Conservation (phyloP, 2,797 vertebrate species). For the Hoplostethus mediterraneus region DNA sequence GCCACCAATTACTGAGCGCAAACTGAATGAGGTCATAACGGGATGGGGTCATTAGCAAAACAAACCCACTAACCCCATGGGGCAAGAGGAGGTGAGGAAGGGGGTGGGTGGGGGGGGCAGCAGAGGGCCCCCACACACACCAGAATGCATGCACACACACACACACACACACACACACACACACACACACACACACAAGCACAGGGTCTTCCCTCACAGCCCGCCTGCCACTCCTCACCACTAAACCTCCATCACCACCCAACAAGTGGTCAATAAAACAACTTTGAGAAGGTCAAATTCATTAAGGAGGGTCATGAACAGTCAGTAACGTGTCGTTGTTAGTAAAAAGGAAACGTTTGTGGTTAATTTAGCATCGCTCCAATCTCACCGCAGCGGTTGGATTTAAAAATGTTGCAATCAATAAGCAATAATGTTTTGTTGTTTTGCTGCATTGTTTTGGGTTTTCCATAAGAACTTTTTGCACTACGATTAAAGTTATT, state of each 20-base stretch:
- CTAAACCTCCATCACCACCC: background rate
- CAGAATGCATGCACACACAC: background rate
- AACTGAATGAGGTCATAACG: conserved; percentile 80
- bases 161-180: conserved; percentile 11
- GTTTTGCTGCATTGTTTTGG: too few relatives aligned
- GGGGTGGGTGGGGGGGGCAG: background rate
- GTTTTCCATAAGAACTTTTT: too few relatives aligned
- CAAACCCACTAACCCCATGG: conserved; percentile 70
- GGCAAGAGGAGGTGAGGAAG: conserved; percentile 32
- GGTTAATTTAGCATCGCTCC: too few relatives aligned
- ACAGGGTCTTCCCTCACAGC: background rate
- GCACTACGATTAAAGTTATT: too few relatives aligned
- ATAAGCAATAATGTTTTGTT: too few relatives aligned
- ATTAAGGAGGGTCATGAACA: background rate
- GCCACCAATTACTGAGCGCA: conserved; percentile 77
- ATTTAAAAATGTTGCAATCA: too few relatives aligned
- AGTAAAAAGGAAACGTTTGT: too few relatives aligned
- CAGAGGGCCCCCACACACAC: background rate
- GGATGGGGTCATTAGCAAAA: conserved; percentile 82
- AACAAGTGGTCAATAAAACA: conserved; percentile 18
- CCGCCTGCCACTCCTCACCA: background rate
- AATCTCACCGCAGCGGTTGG: too few relatives aligned
- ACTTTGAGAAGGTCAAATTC: background rate
- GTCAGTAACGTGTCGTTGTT: background rate
- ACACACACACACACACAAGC: background rate